phyloP scores from a whole-genome alignment of 2,797 vertebrate genomes.

The Melanotaenia boesemani region DNA sequence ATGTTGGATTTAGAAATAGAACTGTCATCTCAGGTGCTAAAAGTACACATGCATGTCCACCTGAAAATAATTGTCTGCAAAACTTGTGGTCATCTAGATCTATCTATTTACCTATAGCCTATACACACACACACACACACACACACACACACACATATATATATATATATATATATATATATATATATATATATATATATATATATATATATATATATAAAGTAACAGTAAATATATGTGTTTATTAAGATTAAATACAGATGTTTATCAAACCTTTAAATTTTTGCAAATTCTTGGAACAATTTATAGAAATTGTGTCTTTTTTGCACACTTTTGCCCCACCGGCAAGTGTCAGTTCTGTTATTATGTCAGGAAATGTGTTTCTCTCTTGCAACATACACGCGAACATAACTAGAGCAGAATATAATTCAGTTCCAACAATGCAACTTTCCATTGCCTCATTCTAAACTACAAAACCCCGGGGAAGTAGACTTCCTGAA shows the following conservation, averaged over 20 bases:
- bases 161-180: too few species aligned
- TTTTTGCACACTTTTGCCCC: not conserved
- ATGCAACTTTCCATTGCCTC: slow-evolving; percentile 54
- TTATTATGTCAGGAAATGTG: slow-evolving; percentile 58
- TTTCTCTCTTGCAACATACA: slow-evolving; percentile 37
- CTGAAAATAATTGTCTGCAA: not conserved
- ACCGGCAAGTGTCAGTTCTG: not conserved
- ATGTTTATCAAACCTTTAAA: not conserved
- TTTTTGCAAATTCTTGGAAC: too few species aligned
- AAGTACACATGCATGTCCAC: not conserved
- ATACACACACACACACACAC: too few species aligned
- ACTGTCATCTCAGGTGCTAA: not conserved
- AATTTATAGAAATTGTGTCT: not conserved
- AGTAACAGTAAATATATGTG: not conserved
- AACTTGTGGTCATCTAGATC: not conserved
- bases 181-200: too few species aligned
- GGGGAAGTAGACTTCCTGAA: slow-evolving; percentile 70
- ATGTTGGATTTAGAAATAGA: not conserved
- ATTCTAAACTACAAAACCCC: slow-evolving; percentile 28
- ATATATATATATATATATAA: too few species aligned
- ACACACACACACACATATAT: too few species aligned
- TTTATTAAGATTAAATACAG: not conserved
- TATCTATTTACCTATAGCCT: too few species aligned
- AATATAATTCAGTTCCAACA: slow-evolving; percentile 38
- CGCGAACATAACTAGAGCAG: not conserved